Conservation (phyloP, 2,797 vertebrate species). For the Triplophysa bombifrons region DNA sequence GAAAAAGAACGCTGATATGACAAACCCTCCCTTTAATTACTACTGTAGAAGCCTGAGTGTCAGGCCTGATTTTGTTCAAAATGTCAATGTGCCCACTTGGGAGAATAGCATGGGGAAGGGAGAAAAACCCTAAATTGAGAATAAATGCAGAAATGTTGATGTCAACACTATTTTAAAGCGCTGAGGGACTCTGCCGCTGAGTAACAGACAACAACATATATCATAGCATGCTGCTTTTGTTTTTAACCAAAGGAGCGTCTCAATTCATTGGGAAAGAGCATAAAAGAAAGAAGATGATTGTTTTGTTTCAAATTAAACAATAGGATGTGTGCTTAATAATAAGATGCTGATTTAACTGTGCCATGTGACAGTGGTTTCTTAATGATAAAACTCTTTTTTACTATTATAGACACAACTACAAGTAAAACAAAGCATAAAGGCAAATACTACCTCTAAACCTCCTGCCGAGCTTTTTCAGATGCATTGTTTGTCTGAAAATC, state of each 20-base stretch:
- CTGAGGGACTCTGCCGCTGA: slow-evolving; percentile 61
- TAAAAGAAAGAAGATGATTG: slow-evolving; percentile 24
- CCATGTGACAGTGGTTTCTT: background rate
- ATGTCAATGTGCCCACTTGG: slow-evolving; percentile 66
- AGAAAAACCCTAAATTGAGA: slow-evolving; percentile 54
- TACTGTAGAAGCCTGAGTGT: slow-evolving; percentile 44
- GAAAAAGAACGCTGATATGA: slow-evolving; percentile 49
- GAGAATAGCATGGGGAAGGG: slow-evolving; percentile 46
- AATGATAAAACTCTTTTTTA: background rate
- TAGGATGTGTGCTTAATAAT: slow-evolving; percentile 22
- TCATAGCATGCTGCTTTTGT: slow-evolving; percentile 58
- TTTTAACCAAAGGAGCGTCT: slow-evolving; percentile 63
- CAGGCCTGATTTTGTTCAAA: slow-evolving; percentile 59
- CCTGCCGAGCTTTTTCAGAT: background rate
- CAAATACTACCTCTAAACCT: background rate
- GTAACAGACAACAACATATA: slow-evolving; percentile 66
- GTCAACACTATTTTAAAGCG: slow-evolving; percentile 65
- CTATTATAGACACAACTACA: slow-evolving; percentile 7
- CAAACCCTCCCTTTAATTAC: slow-evolving; percentile 56
- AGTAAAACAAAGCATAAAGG: slow-evolving; percentile 11
- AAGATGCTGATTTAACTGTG: slow-evolving; percentile 34
- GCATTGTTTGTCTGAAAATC: slow-evolving; percentile 24
- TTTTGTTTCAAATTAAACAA: slow-evolving; percentile 27
- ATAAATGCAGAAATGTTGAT: slow-evolving; percentile 65
- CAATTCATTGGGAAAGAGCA: slow-evolving; percentile 33